A percentile compares a stretch with the other conserved stretches of the same genome.
Evolutionary conservation across 1,140 invertebrate species (phyloP).

Genomic region (Trachymyrmex septentrionalis): DNA sequence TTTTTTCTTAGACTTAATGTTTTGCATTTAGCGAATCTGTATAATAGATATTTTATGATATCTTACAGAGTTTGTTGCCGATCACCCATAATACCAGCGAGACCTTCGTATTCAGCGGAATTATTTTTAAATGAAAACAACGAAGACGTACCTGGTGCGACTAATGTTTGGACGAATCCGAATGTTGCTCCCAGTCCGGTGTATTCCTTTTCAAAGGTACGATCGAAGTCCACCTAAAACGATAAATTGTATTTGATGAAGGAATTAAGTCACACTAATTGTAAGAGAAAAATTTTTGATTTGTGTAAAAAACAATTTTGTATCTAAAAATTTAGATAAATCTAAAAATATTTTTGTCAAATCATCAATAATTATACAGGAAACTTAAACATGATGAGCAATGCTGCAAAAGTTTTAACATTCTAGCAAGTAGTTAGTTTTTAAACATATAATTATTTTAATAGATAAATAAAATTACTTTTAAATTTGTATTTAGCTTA

Average conservation of each 20-base stretch:
- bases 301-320: no score
- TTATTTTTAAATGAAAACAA: conserved; percentile 85
- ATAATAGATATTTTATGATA: conserved; percentile 6
- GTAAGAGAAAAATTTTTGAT: no score
- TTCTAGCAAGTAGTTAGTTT: no score
- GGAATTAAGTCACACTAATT: not conserved
- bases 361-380: no score
- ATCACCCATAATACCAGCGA: conserved; percentile 92
- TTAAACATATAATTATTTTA: no score
- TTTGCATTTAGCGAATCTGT: not conserved
- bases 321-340: no score
- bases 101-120: conserved; percentile 90
- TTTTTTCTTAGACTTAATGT: not conserved
- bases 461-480: no score
- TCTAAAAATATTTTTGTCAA: no score
- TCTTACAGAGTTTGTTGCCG: conserved; percentile 91
- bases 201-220: conserved; percentile 70
- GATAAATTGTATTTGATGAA: not conserved
- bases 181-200: conserved; percentile 83
- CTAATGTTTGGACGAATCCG: conserved; percentile 92
- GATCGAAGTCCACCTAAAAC: not conserved
- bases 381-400: no score
- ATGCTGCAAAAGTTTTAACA: no score
- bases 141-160: conserved; percentile 82
- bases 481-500: no score